Conservation (phyloP, 2,797 vertebrate species). For the Acanthurus tractus region DNA sequence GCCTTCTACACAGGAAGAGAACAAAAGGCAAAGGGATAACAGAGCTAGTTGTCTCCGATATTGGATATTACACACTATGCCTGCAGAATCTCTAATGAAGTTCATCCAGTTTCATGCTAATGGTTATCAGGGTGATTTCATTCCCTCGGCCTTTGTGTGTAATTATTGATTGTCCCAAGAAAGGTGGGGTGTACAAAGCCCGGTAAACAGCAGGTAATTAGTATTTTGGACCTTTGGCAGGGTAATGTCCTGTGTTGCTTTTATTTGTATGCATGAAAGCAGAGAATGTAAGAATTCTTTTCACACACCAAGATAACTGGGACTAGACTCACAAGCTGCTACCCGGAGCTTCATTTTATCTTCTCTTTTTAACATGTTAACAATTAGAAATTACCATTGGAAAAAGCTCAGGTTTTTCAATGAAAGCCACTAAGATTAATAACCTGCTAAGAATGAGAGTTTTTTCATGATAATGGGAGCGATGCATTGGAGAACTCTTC, state of each 20-base stretch:
- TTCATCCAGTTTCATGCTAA: constrained; percentile 84
- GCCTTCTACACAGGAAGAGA: constrained; percentile 67
- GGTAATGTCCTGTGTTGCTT: constrained; percentile 80
- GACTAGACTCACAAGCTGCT: constrained; percentile 35
- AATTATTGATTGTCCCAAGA: constrained; percentile 87
- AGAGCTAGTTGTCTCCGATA: constrained; percentile 74
- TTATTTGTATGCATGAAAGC: constrained; percentile 80
- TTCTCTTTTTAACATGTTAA: constrained; percentile 41
- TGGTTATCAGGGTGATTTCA: constrained; percentile 84
- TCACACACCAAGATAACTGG: constrained; percentile 63
- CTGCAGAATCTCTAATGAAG: constrained; percentile 84
- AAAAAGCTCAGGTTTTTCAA: constrained; percentile 60
- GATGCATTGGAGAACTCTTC: neutral
- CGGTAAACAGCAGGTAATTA: constrained; percentile 87
- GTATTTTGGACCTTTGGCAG: constrained; percentile 85
- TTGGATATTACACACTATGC: constrained; percentile 81
- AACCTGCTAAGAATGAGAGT: constrained; percentile 28
- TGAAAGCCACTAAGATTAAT: constrained; percentile 53
- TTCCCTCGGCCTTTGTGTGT: constrained; percentile 81
- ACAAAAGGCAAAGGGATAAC: constrained; percentile 80
- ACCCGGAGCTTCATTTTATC: constrained; percentile 61
- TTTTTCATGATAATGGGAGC: constrained; percentile 25
- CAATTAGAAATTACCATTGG: constrained; percentile 52
- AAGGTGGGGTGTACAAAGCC: constrained; percentile 80
- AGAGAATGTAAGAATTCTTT: constrained; percentile 50